Percentiles rank a stretch among this genome's conserved stretches.
These are phyloP conservation scores for Genyomyrus donnyi DNA, from an alignment of 2,113 vertebrate genomes.

Conservation along the genomic window DNA sequence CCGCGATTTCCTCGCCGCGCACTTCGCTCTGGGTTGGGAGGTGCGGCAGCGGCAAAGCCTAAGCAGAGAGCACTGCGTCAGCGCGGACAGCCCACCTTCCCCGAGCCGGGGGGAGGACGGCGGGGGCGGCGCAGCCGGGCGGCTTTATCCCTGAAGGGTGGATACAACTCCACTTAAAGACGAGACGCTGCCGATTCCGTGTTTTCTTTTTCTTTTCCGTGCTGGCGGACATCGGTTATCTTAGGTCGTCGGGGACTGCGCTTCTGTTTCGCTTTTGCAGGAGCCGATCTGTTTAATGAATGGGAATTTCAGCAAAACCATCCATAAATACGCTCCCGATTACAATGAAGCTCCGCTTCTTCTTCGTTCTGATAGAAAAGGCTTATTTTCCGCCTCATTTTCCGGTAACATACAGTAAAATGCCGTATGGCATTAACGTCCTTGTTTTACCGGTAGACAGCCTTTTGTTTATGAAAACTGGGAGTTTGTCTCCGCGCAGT, in stretches of 20 bases:
- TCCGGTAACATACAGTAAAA: not conserved
- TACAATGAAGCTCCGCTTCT: not conserved
- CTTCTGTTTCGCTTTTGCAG: not conserved
- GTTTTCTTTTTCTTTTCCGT: not conserved
- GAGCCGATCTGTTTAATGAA: not conserved
- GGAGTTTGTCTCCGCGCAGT: constrained; percentile 15
- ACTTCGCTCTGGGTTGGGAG: constrained; percentile 21
- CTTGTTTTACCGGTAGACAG: not conserved
- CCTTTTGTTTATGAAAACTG: constrained; percentile 9
- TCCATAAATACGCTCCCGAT: not conserved
- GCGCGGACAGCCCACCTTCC: constrained; percentile 39
- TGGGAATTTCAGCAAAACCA: not conserved
- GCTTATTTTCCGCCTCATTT: not conserved
- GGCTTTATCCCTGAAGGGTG: not conserved
- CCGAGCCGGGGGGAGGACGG: not conserved
- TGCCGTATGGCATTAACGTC: not conserved
- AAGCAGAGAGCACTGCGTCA: constrained; percentile 49
- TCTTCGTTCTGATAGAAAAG: not conserved
- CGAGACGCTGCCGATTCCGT: not conserved
- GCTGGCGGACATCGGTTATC: not conserved
- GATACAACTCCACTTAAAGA: not conserved
- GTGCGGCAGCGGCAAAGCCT: constrained; percentile 35
- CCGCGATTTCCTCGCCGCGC: not conserved
- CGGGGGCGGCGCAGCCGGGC: not conserved
- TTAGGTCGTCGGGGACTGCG: not conserved